Base-by-base conservation (phyloP, 2,888 invertebrate genomes). In the Hydropsyche betteni region DNA sequence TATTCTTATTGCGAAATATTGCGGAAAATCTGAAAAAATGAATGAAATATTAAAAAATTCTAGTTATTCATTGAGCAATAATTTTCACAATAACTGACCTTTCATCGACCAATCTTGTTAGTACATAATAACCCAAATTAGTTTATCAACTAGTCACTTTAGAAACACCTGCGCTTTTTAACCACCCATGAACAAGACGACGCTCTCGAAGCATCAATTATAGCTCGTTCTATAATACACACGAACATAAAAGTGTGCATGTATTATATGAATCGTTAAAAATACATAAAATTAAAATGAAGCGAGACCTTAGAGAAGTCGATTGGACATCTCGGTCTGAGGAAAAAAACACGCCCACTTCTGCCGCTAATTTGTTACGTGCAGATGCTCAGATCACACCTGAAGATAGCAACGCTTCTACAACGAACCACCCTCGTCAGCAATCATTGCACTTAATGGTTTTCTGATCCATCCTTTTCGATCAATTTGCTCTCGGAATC, bases 61-160 rank as follows among this genome's bases (percentile, higher is more conserved):
- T 24, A 24, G 24, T 24, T 24, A 24, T 24, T 24, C 24, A 24
- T 24, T 24, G 24, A 24, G 24, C 24, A 24, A 24, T 24, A 24
- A 24, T 24, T 24, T 24, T 24, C 24, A 24, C 24, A 2, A 24
- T 24, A 76, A 72, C 78, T 68, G 68, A 58, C 75, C 69, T 61
- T 74, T 77, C 77, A 75, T 74, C 75, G 75, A 38, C 68, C 53
- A 51, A 73, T 75, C 77, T 77, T 77, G 77, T 77, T 77, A 77
- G 61, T 68, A 70, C 75, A 69, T 78, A 78, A 78, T 78, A 76
- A 76, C 76, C 78, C 72, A 74, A 78, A 78, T 78, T 78, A 78
- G 78, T 75, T 74, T 71, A 74, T 76, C 75, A 68, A 74, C 70
- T 76, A 78, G 76, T 70, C 51, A 61, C 64, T 76, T 74, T 38